These are phyloP conservation scores for Eumacrocentrus americanus DNA, from an alignment of 2,888 invertebrate genomes.

Conservation along the genomic window DNA sequence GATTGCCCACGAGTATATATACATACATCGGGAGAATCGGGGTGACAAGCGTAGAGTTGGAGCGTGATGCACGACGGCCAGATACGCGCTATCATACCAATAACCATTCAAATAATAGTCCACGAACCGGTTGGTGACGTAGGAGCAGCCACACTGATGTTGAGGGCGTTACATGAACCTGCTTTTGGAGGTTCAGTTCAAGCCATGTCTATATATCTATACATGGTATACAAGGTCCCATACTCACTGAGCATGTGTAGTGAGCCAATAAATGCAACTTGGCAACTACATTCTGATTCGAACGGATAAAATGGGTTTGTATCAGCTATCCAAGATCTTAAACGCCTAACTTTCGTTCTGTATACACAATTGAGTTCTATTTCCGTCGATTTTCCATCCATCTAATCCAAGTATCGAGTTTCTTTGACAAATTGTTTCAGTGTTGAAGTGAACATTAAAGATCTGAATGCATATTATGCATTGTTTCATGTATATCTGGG, in stretches of 20 bases:
- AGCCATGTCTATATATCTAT: constrained; percentile 14
- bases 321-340: constrained; percentile 20
- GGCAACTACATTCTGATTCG: constrained; percentile 48
- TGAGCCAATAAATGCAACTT: constrained; percentile 38
- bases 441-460: constrained; percentile 16
- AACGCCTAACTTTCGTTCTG: constrained; percentile 16
- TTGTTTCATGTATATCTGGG: constrained; percentile 16
- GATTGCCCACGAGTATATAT: constrained; percentile 5
- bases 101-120: constrained; percentile 58
- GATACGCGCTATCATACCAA: constrained; percentile 58
- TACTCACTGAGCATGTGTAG: not conserved
- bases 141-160: constrained; percentile 2
- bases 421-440: not conserved
- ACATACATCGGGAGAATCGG: constrained; percentile 38
- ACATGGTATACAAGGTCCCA: constrained; percentile 18
- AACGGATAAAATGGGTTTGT: constrained; percentile 9
- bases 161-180: constrained; percentile 25
- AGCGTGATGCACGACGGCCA: constrained; percentile 52
- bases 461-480: too few relatives aligned
- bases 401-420: not conserved
- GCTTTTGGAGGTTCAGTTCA: constrained; percentile 9
- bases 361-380: not conserved
- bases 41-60: constrained; percentile 57
- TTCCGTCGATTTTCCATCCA: constrained; percentile 17
- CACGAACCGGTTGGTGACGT: constrained; percentile 38